A percentile compares a stretch with the other conserved stretches of the same genome.
Evolutionary conservation across 2,888 invertebrate species (phyloP).

Genomic region (Digitonthophagus gazella): DNA sequence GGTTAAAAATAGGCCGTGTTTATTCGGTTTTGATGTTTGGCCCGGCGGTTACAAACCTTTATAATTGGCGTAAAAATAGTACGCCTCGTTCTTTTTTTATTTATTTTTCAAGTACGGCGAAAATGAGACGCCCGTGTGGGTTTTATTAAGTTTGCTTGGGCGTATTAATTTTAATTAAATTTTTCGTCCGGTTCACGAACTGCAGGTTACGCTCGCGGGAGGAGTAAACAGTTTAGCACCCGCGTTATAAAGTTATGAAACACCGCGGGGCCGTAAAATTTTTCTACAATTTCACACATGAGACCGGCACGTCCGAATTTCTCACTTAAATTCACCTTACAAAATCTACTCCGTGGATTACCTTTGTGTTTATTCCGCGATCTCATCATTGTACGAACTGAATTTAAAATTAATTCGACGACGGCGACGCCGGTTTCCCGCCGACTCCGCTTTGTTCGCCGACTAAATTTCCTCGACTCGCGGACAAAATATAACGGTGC

Average conservation of each 20-base stretch:
- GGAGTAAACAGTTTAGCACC: background rate
- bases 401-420: too few species aligned
- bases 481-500: too few species aligned
- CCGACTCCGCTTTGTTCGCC: too few species aligned
- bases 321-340: too few species aligned
- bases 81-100: background rate
- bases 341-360: constrained; percentile 3
- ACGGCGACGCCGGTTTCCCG: too few species aligned
- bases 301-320: background rate
- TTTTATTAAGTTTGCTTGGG: background rate
- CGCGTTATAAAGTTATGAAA: background rate
- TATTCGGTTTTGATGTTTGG: background rate
- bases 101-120: background rate
- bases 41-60: background rate
- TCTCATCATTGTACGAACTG: too few species aligned
- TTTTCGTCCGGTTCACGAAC: background rate
- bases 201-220: background rate
- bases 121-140: background rate
- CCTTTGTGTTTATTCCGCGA: background rate
- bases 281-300: background rate
- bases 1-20: background rate
- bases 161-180: background rate
- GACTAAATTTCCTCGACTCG: too few species aligned
- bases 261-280: background rate
- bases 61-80: background rate